Conservation (phyloP, 2,113 vertebrate species). For the Condylura cristata region DNA sequence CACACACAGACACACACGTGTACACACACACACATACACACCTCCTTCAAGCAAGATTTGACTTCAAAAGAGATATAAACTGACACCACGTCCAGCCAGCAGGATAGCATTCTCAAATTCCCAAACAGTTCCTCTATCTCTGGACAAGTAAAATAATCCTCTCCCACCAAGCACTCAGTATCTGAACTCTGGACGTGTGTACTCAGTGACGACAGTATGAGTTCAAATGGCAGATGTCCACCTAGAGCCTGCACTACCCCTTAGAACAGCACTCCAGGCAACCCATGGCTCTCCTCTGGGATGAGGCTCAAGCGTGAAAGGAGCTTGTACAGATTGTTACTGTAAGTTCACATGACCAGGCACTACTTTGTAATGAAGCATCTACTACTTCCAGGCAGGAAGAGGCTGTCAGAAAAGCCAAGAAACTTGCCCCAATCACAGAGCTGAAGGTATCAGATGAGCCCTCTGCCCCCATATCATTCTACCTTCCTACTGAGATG, state of each 20-base stretch:
- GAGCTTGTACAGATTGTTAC: background rate
- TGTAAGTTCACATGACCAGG: background rate
- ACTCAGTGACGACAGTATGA: background rate
- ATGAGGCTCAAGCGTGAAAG: background rate
- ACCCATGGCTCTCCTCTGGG: background rate
- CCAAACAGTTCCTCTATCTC: background rate
- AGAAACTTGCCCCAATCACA: background rate
- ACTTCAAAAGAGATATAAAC: background rate
- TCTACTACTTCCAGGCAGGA: background rate
- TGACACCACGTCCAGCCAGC: background rate
- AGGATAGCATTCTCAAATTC: background rate
- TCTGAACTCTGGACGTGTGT: background rate
- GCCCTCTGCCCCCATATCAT: rapidly evolving
- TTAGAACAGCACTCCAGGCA: rapidly evolving
- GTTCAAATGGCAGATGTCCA: background rate
- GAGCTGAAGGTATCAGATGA: background rate
- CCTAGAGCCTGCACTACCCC: too few relatives aligned
- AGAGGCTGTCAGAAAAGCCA: background rate
- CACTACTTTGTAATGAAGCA: background rate
- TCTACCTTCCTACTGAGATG: background rate
- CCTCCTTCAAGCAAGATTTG: background rate
- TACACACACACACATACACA: rapidly evolving
- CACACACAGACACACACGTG: rapidly evolving
- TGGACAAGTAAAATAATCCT: background rate
- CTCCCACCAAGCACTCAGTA: background rate